A percentile compares a stretch with the other conserved stretches of the same genome.
These are phyloP conservation scores for Sebastes minor DNA, from an alignment of 2,797 vertebrate species.

Conservation along the genomic window DNA sequence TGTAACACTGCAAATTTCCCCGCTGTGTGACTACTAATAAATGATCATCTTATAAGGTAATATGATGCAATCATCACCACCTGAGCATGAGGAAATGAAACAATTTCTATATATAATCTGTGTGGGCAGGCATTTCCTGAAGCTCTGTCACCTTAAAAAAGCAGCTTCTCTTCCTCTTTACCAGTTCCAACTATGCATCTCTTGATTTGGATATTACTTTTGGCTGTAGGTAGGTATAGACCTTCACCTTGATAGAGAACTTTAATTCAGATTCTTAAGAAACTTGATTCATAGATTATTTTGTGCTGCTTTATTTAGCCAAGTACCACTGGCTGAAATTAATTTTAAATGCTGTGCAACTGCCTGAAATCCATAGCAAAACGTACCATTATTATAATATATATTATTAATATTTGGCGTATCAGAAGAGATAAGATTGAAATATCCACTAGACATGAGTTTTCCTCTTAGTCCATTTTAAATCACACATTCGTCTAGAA, in stretches of 20 bases:
- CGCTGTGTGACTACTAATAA: not conserved
- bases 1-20: not conserved
- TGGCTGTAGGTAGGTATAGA: slow-evolving; percentile 19
- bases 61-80: too few species aligned
- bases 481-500: not conserved
- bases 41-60: too few species aligned
- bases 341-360: not conserved
- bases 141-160: too few species aligned
- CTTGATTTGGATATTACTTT: slow-evolving; percentile 1
- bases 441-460: not conserved
- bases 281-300: not conserved
- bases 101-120: too few species aligned
- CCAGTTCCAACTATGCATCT: not conserved
- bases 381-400: not conserved
- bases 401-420: too few species aligned
- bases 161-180: too few species aligned
- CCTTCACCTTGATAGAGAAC: not conserved
- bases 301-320: not conserved
- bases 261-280: not conserved
- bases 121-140: too few species aligned
- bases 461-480: not conserved
- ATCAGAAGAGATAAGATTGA: not conserved
- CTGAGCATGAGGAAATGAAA: too few species aligned
- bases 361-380: not conserved
- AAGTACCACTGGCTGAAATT: not conserved